phyloP scores from a whole-genome alignment of 1,140 invertebrate genomes.

The Saxidomus purpurata region DNA sequence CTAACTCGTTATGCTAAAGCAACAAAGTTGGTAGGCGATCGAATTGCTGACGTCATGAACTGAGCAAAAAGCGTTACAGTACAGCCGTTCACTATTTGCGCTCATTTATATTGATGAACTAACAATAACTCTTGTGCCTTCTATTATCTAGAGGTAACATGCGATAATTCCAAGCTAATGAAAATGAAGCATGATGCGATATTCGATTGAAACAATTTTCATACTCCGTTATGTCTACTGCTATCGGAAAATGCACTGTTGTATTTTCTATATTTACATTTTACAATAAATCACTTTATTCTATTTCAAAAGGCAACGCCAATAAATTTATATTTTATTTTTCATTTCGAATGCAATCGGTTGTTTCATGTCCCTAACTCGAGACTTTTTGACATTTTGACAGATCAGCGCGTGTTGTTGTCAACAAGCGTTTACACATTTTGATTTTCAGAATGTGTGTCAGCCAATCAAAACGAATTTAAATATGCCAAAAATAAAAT shows the following conservation, averaged over 20 bases:
- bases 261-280: too few relatives aligned
- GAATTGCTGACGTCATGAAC: slow-evolving; percentile 63
- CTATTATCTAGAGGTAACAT: slow-evolving; percentile 21
- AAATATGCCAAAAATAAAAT: neutral
- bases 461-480: neutral
- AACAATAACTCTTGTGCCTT: slow-evolving; percentile 10
- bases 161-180: slow-evolving; percentile 16
- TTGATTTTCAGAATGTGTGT: neutral
- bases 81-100: slow-evolving; percentile 47
- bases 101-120: slow-evolving; percentile 55
- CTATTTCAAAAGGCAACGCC: too few relatives aligned
- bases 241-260: neutral
- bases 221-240: neutral
- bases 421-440: slow-evolving; percentile 28
- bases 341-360: too few relatives aligned
- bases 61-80: slow-evolving; percentile 50
- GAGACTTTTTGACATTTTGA: neutral
- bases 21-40: slow-evolving; percentile 57
- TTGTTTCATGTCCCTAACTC: too few relatives aligned
- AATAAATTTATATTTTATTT: too few relatives aligned
- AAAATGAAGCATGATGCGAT: neutral
- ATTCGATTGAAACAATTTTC: neutral
- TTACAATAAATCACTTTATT: too few relatives aligned
- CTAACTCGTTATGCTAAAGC: slow-evolving; percentile 53
- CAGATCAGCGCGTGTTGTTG: slow-evolving; percentile 15